Evolutionary conservation across 2,113 vertebrate species (phyloP), one percentile per base, ranked within the genome.

Genomic region (Dendropsophus ebraccatus): DNA sequence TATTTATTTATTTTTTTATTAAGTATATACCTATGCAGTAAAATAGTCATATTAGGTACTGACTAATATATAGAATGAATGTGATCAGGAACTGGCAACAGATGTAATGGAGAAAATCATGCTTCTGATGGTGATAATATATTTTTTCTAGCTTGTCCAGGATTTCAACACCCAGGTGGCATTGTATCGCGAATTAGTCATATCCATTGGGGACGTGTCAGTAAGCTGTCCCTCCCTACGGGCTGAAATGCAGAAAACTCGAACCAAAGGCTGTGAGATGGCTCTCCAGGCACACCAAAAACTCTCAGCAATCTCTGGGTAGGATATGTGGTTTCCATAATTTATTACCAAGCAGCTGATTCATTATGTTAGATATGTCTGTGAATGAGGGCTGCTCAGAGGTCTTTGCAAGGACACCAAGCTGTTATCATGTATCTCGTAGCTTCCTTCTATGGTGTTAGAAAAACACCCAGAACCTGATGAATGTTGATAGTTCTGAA

Each of bases 151-250:
- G 98, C 96, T 99, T 89, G 98, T 99, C 89, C 97, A 99, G 92
- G 98, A 99, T 87, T 99, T 99, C 93, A 99, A 99, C 89, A 99
- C 97, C 6, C 96, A 98, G 88, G 97, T 99, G 93, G 98, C 98
- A 90, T 94, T 98, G 23, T 99, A 96, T 87, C 96, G 98, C 84
- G 97, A 99, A 83, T 90, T 99, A 91, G 98, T 99, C 52, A 99
- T 99, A 94, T 99, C 97, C 83, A 97, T 99, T 62, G 98, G 97
- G 58, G 97, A 99, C 78, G 94, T 98, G 90, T 96, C 97, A 0
- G 92, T 95, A 83, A 97, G 96, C 88, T 97, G 96, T 89, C 96
- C 95, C 0, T 95, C 96, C 69, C 92, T 99, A 49, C 95, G 96
- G 30, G 95, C 91, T 0, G 97, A 98, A 91, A 96, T 99, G 96